Evolutionary conservation across 2,113 vertebrate genomes (phyloP), one percentile per base, ranked within the genome.

Genomic region (Myxocyprinus asiaticus): DNA sequence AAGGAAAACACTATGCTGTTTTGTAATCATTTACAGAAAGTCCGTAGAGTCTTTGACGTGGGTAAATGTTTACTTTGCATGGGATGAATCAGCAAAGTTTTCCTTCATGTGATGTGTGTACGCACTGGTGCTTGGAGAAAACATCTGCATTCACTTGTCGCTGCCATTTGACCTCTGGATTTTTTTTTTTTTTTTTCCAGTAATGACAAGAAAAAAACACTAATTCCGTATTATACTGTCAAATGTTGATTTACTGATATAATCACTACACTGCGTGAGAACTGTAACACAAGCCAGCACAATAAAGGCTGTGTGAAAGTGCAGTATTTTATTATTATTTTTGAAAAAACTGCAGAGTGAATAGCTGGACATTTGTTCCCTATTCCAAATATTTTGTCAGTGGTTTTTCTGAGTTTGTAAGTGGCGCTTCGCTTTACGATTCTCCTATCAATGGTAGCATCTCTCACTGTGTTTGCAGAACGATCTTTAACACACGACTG

Each of bases 61-160:
- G 67, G 65, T 77, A 47, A 80, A 59, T 51, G 53, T 69, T 53
- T 64, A 63, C 59, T 79, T 64, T 75, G 45, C 42, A 71, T 51
- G 55, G 45, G 70, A 62, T 14, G 42, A 51, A 80, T 73, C 63
- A 56, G 82, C 50, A 77, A 50, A 76, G 67, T 75, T 81, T 75
- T 66, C 72, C 69, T 80, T 63, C 74, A 66, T 61, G 47, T 45
- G 66, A 59, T 61, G 63, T 8, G 15, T 59, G 70, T 68, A 80
- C 74, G 75, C 64, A 73, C 68, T 33, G 10, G 59, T 61, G 43
- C 66, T 76, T 58, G 15, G 51, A 76, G 61, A 50, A 77, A 48
- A 81, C 75, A 77, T 84, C 75, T 81, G 15, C 69, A 59, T 53
- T 64, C 78, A 75, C 65, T 78, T 81, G 74, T 79, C 59, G 47